Evolutionary conservation across 2,888 invertebrate species (phyloP).

Genomic region (Autographa pulchrina): DNA sequence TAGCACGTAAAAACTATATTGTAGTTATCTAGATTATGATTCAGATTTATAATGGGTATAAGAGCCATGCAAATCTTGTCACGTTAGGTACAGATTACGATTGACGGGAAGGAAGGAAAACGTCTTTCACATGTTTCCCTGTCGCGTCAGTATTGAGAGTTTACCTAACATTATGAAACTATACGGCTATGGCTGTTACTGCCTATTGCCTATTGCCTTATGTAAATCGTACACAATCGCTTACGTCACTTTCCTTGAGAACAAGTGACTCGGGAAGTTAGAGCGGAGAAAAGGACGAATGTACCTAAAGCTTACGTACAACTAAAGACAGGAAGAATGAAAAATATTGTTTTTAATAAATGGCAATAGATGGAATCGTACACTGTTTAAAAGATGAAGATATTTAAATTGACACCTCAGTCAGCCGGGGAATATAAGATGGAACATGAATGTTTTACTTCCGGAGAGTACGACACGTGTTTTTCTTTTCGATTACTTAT

Average conservation of each 20-base stretch:
- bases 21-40: not conserved
- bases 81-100: not conserved
- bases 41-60: not conserved
- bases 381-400: no score
- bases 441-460: no score
- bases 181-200: not conserved
- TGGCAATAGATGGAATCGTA: no score
- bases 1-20: not conserved
- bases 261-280: not conserved
- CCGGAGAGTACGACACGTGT: no score
- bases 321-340: no score
- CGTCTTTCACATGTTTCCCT: not conserved
- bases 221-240: constrained; percentile 1
- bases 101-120: not conserved
- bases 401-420: no score
- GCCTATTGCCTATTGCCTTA: not conserved
- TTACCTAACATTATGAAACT: constrained; percentile 5
- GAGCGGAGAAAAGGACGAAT: not conserved
- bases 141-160: not conserved
- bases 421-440: no score
- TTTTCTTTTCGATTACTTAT: no score
- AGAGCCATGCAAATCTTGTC: not conserved
- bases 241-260: not conserved
- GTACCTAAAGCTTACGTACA: not conserved
- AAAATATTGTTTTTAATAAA: no score